Percentiles rank a stretch among this genome's conserved stretches.
Evolutionary conservation across 2,888 invertebrate genomes (phyloP).

Genomic region (Tricholauxania praeusta): DNA sequence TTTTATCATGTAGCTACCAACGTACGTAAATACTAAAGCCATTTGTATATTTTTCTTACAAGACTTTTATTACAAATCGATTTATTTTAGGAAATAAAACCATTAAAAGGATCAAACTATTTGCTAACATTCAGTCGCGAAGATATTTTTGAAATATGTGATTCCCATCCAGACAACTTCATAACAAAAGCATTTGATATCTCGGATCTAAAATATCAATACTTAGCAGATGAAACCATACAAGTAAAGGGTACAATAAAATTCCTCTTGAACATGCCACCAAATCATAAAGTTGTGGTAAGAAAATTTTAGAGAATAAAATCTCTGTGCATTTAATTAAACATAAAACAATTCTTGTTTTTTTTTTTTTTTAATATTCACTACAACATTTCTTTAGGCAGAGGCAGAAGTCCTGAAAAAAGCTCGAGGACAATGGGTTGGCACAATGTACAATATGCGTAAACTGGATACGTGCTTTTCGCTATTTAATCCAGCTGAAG

Average conservation of each 20-base stretch:
- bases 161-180: conserved; percentile 29
- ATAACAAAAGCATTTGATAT: conserved; percentile 32
- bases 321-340: neutral
- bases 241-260: conserved; percentile 8
- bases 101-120: conserved; percentile 2
- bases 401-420: conserved; percentile 11
- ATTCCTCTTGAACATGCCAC: neutral
- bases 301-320: neutral
- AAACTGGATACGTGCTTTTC: conserved; percentile 14
- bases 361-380: too few relatives aligned
- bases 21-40: too few relatives aligned
- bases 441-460: conserved; percentile 35
- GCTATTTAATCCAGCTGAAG: conserved; percentile 24
- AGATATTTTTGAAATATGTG: conserved; percentile 32
- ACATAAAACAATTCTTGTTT: too few relatives aligned
- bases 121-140: conserved; percentile 7
- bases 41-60: too few relatives aligned
- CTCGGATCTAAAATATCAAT: conserved; percentile 18
- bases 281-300: neutral
- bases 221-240: conserved; percentile 14
- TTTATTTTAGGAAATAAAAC: too few relatives aligned
- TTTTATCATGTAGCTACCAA: too few relatives aligned
- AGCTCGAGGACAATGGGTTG: conserved; percentile 35
- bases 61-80: too few relatives aligned
- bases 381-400: neutral